phyloP scores from a whole-genome alignment of 2,113 vertebrate species.

The Etheostoma cragini region DNA sequence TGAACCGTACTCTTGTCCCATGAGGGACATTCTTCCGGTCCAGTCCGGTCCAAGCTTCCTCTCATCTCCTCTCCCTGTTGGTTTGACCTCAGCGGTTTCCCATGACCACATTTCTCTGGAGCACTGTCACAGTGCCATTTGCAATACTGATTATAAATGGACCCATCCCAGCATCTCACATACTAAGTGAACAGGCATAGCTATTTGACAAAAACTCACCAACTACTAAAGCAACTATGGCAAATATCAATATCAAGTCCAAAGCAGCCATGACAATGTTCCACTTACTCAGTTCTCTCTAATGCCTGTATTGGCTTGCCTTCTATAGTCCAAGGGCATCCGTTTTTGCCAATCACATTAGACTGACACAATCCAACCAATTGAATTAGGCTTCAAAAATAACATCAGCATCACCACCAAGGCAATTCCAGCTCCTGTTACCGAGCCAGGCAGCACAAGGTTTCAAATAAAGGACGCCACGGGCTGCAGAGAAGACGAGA shows the following conservation, averaged over 20 bases:
- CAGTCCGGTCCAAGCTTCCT: not conserved
- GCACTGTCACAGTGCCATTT: conserved; percentile 32
- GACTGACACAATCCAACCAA: conserved; percentile 63
- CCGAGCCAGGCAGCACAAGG: not conserved
- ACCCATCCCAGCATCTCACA: conserved; percentile 29
- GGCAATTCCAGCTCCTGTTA: conserved; percentile 30
- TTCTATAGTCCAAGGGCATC: conserved; percentile 70
- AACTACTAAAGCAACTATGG: conserved; percentile 36
- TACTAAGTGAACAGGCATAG: conserved; percentile 39
- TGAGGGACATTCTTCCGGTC: conserved; percentile 48
- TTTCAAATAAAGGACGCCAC: conserved; percentile 25
- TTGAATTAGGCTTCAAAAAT: conserved; percentile 72
- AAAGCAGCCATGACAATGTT: conserved; percentile 16
- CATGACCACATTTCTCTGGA: conserved; percentile 72
- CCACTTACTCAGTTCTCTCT: conserved; percentile 40
- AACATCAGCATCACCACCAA: conserved; percentile 57
- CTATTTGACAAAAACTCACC: conserved; percentile 24
- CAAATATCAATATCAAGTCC: conserved; percentile 30
- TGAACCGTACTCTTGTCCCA: conserved; percentile 24
- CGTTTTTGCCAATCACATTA: conserved; percentile 72
- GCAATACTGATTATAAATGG: conserved; percentile 59
- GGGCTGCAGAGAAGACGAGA: not conserved
- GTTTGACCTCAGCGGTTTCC: conserved; percentile 73
- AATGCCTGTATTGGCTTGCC: conserved; percentile 64
- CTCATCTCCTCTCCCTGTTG: conserved; percentile 53